Conservation (phyloP, 1,140 invertebrate genomes). For the Zaprionus taronus region DNA sequence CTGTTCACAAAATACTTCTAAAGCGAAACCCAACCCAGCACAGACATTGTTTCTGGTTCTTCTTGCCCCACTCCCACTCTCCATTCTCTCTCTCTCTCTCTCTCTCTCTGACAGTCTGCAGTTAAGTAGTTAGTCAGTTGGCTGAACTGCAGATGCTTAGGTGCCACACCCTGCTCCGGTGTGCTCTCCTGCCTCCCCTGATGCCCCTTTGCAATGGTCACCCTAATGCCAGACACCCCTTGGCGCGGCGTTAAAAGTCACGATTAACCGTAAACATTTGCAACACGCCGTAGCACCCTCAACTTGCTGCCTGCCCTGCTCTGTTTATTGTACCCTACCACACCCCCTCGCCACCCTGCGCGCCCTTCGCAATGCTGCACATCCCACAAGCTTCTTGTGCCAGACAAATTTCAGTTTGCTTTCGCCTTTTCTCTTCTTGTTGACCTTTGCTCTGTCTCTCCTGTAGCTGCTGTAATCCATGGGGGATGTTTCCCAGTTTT, state of each 20-base stretch:
- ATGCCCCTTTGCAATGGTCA: constrained; percentile 9
- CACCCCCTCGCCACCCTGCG: not conserved
- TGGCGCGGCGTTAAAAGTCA: constrained; percentile 69
- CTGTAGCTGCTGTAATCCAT: constrained; percentile 18
- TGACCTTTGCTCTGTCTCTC: not conserved
- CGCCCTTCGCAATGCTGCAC: constrained; percentile 20
- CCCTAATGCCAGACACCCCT: constrained; percentile 46
- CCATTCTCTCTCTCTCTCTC: no score
- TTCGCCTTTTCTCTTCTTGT: constrained; percentile 2
- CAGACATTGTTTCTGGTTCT: not conserved
- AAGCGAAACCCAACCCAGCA: not conserved
- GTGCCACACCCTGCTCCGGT: constrained; percentile 49
- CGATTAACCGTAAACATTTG: constrained; percentile 58
- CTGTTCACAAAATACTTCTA: not conserved
- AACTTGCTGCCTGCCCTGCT: constrained; percentile 8
- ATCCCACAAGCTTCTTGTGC: constrained; percentile 22
- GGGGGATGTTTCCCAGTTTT: constrained; percentile 27
- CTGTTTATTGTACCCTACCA: not conserved
- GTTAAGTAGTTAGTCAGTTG: constrained; percentile 10
- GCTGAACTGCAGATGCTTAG: constrained; percentile 48
- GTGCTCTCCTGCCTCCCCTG: not conserved
- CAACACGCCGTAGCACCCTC: constrained; percentile 40
- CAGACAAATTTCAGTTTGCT: constrained; percentile 25
- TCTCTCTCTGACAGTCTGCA: not conserved
- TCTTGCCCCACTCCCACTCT: not conserved